Percentiles rank a stretch among this genome's conserved stretches.
These are phyloP conservation scores for Penaeus monodon DNA, from an alignment of 2,888 invertebrate genomes.

Conservation along the genomic window DNA sequence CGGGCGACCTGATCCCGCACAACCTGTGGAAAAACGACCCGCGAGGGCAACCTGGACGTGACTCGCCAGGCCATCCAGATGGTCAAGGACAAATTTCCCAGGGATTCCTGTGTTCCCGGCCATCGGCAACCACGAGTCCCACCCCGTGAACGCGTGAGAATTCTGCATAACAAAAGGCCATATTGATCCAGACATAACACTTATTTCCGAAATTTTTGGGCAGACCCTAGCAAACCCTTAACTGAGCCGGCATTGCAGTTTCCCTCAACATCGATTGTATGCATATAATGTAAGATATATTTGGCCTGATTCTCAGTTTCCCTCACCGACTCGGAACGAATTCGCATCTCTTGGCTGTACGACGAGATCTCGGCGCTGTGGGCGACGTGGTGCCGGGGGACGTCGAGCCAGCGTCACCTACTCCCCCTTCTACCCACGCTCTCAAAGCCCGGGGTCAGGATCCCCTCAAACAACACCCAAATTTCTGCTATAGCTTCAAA, in stretches of 20 bases:
- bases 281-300: not conserved
- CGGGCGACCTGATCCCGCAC: slow-evolving; percentile 73
- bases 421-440: slow-evolving; percentile 64
- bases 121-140: slow-evolving; percentile 95
- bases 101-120: slow-evolving; percentile 93
- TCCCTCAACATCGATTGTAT: too few relatives aligned
- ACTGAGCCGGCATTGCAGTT: too few relatives aligned
- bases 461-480: slow-evolving; percentile 72
- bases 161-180: not conserved
- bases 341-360: slow-evolving; percentile 27
- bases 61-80: slow-evolving; percentile 83
- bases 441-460: slow-evolving; percentile 70
- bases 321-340: slow-evolving; percentile 41
- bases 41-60: slow-evolving; percentile 87
- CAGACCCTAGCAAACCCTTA: too few relatives aligned
- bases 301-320: slow-evolving; percentile 8
- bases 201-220: too few relatives aligned
- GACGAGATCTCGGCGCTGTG: not conserved
- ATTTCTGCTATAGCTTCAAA: slow-evolving; percentile 72
- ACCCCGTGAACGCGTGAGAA: slow-evolving; percentile 89
- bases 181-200: too few relatives aligned
- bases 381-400: not conserved
- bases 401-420: not conserved
- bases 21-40: slow-evolving; percentile 77
- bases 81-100: slow-evolving; percentile 74